Evolutionary conservation across 2,797 vertebrate genomes (phyloP).

Genomic region (Dryobates pubescens): DNA sequence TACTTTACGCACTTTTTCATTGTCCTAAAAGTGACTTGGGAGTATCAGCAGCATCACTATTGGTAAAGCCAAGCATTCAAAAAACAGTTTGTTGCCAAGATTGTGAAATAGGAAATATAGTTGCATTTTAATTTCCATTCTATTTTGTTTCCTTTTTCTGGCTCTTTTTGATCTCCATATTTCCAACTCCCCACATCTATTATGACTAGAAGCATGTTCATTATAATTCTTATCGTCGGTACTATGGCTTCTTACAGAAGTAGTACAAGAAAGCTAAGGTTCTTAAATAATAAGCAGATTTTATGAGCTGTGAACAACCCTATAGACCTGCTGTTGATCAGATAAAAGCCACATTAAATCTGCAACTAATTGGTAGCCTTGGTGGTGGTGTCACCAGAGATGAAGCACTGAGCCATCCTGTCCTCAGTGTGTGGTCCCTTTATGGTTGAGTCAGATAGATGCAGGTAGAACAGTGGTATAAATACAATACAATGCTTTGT

Average conservation of each 20-base stretch:
- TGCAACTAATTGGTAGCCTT: constrained; percentile 6
- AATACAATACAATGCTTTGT: background rate
- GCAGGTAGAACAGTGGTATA: background rate
- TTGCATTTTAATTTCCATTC: constrained; percentile 12
- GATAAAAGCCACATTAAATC: constrained; percentile 29
- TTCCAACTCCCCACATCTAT: background rate
- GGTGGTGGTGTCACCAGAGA: background rate
- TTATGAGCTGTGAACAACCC: constrained; percentile 10
- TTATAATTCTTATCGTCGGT: background rate
- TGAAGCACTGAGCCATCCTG: background rate
- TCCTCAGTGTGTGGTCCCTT: background rate
- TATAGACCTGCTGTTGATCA: background rate
- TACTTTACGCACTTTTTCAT: background rate
- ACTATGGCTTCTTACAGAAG: background rate
- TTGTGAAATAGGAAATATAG: background rate
- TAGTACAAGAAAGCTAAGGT: constrained; percentile 9
- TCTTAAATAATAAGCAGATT: constrained; percentile 26
- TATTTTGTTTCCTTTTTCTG: background rate
- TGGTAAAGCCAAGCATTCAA: background rate
- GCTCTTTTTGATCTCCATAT: background rate
- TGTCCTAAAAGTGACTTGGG: background rate
- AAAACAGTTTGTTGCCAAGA: background rate
- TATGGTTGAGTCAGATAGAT: background rate
- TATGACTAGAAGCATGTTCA: background rate
- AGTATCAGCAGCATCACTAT: background rate